Percentiles rank a stretch among this genome's conserved stretches.
Conservation (phyloP, 1,140 invertebrate species). For the Drosophila orosa region DNA sequence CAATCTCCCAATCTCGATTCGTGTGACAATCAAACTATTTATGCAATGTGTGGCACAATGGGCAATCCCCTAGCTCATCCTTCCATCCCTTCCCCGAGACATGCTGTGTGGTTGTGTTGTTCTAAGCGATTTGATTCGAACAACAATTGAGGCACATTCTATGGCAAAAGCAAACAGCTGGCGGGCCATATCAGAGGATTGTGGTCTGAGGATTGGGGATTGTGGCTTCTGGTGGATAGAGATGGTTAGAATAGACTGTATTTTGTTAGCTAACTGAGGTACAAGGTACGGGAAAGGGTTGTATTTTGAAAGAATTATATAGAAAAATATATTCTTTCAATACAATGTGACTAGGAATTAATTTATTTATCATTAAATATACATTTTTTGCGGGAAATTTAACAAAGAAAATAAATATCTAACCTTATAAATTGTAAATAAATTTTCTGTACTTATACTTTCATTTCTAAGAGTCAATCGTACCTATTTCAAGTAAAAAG, state of each 20-base stretch:
- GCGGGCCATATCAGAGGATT: constrained; percentile 12
- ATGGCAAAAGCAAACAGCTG: constrained; percentile 35
- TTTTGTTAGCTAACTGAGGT: neutral
- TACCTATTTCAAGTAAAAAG: neutral
- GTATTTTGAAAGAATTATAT: neutral
- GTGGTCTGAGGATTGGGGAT: constrained; percentile 19
- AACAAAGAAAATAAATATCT: neutral
- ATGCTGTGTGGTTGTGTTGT: constrained; percentile 14
- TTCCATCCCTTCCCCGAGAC: neutral
- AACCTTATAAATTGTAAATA: rapidly evolving
- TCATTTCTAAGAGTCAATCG: neutral
- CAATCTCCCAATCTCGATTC: constrained; percentile 14
- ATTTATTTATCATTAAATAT: neutral
- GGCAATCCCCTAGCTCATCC: constrained; percentile 2
- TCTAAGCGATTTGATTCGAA: constrained; percentile 46
- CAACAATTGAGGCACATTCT: constrained; percentile 50
- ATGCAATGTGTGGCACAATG: constrained; percentile 22
- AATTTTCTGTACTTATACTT: too few species aligned
- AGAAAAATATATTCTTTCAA: neutral
- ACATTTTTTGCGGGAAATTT: too few species aligned
- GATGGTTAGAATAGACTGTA: neutral
- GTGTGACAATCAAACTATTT: constrained; percentile 51
- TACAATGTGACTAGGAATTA: neutral
- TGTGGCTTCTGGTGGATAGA: neutral
- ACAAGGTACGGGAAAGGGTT: neutral